These are phyloP conservation scores for Furcifer pardalis DNA, from an alignment of 2,797 vertebrate genomes.

Conservation along the genomic window DNA sequence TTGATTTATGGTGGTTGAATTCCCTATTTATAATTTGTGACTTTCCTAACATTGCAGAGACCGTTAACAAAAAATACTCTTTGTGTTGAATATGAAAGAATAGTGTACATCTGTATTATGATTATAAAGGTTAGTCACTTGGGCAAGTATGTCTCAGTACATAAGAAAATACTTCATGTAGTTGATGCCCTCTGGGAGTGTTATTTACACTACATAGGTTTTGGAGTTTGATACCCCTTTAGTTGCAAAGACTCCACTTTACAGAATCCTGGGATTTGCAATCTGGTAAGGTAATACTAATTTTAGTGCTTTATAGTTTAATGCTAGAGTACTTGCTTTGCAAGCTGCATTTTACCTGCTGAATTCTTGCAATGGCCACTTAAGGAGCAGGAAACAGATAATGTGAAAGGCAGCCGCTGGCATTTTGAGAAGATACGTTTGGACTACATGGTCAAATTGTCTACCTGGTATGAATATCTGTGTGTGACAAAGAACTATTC, in stretches of 20 bases:
- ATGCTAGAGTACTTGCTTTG: neutral
- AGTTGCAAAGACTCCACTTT: no score
- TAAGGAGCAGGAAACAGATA: neutral
- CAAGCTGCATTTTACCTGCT: neutral
- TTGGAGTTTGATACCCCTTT: no score
- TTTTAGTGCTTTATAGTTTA: no score
- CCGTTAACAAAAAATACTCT: neutral
- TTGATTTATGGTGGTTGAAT: no score
- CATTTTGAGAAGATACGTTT: neutral
- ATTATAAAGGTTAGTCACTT: neutral
- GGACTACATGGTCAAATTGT: neutral
- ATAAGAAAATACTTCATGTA: neutral
- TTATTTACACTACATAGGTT: no score
- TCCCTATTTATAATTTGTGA: no score
- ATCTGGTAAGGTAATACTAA: no score
- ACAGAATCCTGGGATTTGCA: no score
- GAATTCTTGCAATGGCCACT: neutral
- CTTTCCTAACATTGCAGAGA: no score
- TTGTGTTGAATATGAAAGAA: neutral
- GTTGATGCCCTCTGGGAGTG: neutral
- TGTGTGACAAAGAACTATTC: neutral
- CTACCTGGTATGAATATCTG: neutral
- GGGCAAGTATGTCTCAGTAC: rapidly evolving
- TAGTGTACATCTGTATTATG: neutral
- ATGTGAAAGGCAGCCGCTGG: neutral